These are phyloP conservation scores for Drosophila emarginata DNA, from an alignment of 2,888 invertebrate species.

Conservation along the genomic window DNA sequence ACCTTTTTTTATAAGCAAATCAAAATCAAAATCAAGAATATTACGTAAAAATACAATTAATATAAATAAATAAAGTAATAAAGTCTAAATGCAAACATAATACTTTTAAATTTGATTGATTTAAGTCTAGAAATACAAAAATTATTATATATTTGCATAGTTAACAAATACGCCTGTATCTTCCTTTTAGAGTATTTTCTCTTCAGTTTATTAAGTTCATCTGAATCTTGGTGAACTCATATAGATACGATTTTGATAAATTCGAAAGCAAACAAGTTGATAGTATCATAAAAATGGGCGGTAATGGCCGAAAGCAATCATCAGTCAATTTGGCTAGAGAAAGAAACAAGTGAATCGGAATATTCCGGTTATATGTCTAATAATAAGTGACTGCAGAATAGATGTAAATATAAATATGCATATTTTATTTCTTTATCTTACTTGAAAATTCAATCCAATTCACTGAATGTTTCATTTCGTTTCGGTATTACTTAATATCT, in stretches of 20 bases:
- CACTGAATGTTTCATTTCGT: neutral
- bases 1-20: no score
- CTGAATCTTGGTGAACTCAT: neutral
- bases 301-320: constrained; percentile 26
- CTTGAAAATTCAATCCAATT: constrained; percentile 10
- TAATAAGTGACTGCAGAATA: neutral
- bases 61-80: no score
- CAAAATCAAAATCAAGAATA: no score
- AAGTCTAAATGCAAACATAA: no score
- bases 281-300: constrained; percentile 20
- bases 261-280: constrained; percentile 63
- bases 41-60: no score
- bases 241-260: constrained; percentile 70
- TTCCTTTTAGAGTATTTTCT: no score
- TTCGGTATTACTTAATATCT: constrained; percentile 57
- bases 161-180: no score
- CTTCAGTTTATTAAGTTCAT: neutral
- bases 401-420: constrained; percentile 1
- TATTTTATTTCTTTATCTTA: neutral
- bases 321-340: constrained; percentile 25
- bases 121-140: no score
- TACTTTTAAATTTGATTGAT: no score
- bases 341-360: neutral
- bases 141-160: no score
- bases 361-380: neutral